Evolutionary conservation across 2,888 invertebrate genomes (phyloP), one percentile per base, ranked within the genome.

Genomic region (Ypsolopha scabrella): DNA sequence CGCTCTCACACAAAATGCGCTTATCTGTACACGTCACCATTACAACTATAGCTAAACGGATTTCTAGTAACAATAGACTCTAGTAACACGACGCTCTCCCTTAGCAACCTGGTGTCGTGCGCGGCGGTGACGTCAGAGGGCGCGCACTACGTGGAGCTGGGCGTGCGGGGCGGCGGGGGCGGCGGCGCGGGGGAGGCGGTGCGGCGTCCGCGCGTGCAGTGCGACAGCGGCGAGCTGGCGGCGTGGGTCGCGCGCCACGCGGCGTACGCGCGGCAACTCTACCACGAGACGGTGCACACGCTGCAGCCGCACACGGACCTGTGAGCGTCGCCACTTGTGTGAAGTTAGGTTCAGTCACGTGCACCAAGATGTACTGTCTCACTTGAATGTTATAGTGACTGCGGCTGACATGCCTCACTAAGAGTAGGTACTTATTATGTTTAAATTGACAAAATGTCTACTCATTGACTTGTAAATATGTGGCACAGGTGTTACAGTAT

Each of bases 221-320:
- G 94, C 72, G 93, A 94, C 75, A 89, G 88, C 57, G 89, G 88
- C 53, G 89, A 89, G 58, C 88, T 93, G 57, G 93, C 94, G 13
- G 88, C 87, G 57, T 89, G 90, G 82, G 90, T 92, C 58, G 90
- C 92, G 34, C 91, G 93, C 59, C 93, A 96, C 87, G 94, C 97
- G 57, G 95, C 94, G 67, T 94, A 94, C 78, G 97, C 97, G 52
- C 93, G 94, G 74, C 92, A 92, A 65, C 90, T 96, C 69, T 92
- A 92, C 79, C 92, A 94, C 70, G 96, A 97, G 82, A 88, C 91
- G 57, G 88, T 90, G 65, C 92, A 94, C 70, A 95, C 94, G 51
- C 86, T 93, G 58, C 86, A 60, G 52, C 73, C 78, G 52, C 57
- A 59, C 46, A 52, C 48, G 10, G 41, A 53, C 34, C 24, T 14